Conservation (phyloP, 2,113 vertebrate genomes). For the Calonectris borealis region DNA sequence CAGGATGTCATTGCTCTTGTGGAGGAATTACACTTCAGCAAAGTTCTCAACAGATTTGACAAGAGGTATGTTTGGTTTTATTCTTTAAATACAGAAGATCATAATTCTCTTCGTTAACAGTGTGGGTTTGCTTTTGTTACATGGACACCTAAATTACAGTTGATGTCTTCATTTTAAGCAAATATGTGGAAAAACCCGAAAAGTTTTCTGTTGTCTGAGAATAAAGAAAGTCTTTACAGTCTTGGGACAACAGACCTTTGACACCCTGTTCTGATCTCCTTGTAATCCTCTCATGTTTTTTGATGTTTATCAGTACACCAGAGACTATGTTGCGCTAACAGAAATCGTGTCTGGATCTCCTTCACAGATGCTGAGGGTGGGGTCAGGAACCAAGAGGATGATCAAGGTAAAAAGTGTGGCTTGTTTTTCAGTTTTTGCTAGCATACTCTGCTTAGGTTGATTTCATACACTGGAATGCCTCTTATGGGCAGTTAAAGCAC, state of each 20-base stretch:
- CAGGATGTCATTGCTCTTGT: neutral
- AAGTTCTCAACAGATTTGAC: neutral
- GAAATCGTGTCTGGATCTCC: neutral
- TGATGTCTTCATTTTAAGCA: conserved; percentile 25
- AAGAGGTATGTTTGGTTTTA: neutral
- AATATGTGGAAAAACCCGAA: conserved; percentile 30
- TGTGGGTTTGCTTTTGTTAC: neutral
- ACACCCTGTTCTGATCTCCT: neutral
- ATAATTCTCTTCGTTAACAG: neutral
- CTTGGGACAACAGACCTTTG: neutral
- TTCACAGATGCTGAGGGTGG: neutral
- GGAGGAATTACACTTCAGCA: neutral
- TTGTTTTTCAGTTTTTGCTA: neutral
- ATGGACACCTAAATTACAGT: neutral
- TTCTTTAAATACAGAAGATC: conserved; percentile 17
- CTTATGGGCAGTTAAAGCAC: neutral
- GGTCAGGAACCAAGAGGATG: neutral
- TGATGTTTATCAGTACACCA: neutral
- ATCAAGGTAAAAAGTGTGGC: neutral
- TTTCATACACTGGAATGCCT: neutral
- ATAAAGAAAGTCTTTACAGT: neutral
- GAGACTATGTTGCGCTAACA: neutral
- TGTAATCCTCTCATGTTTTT: neutral
- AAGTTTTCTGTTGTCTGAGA: neutral
- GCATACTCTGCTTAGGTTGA: neutral